Evolutionary conservation across 2,888 invertebrate species (phyloP).

Genomic region (Notodonta ziczac): DNA sequence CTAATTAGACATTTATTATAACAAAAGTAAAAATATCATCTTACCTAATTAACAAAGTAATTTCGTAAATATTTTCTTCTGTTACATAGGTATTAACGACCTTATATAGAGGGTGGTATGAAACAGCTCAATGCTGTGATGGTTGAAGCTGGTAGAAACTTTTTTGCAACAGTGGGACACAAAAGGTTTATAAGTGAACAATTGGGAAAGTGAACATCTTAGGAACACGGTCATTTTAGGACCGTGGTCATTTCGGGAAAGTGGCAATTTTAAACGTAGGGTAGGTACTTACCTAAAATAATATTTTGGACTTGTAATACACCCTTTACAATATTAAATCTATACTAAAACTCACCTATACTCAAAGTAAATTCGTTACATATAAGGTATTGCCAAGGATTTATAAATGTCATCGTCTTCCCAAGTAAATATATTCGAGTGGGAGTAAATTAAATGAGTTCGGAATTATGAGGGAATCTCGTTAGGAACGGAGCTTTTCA

Average conservation of each 20-base stretch:
- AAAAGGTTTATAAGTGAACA: too few species aligned
- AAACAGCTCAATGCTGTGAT: too few species aligned
- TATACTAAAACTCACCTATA: neutral
- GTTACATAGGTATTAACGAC: too few species aligned
- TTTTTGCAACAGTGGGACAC: too few species aligned
- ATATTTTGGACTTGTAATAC: too few species aligned
- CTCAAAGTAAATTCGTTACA: neutral
- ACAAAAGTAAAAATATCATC: slow-evolving; percentile 11
- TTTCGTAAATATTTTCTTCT: neutral
- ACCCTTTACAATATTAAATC: neutral
- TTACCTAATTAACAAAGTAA: neutral
- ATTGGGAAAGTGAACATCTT: too few species aligned
- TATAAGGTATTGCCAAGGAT: neutral
- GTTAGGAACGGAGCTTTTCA: neutral
- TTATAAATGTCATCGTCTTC: neutral
- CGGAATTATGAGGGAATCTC: slow-evolving; percentile 1
- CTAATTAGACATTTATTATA: neutral
- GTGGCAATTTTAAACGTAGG: too few species aligned
- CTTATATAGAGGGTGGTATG: too few species aligned
- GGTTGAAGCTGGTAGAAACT: too few species aligned
- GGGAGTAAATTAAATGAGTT: slow-evolving; percentile 2
- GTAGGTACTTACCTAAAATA: too few species aligned
- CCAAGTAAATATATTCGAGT: neutral
- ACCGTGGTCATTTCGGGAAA: too few species aligned
- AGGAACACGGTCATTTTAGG: too few species aligned